Percentiles rank a stretch among this genome's conserved stretches.
Evolutionary conservation across 2,888 invertebrate genomes (phyloP).

Genomic region (Perdita meconis): DNA sequence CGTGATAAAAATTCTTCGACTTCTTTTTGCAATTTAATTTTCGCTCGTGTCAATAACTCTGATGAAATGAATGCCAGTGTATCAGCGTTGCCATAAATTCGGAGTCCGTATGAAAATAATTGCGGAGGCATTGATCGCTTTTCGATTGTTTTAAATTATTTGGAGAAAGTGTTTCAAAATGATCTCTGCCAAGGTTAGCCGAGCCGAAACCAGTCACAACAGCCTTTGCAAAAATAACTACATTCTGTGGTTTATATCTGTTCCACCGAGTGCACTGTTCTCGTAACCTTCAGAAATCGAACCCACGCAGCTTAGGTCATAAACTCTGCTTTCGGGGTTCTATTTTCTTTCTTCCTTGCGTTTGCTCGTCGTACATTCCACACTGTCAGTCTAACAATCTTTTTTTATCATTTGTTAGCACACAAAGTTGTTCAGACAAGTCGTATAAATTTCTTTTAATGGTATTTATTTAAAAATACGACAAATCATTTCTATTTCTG

Average conservation of each 20-base stretch:
- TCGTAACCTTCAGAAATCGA: constrained; percentile 71
- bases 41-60: no score
- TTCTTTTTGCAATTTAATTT: no score
- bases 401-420: no score
- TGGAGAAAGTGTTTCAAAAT: constrained; percentile 41
- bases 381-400: no score
- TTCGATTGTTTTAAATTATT: constrained; percentile 33
- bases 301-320: constrained; percentile 49
- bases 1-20: no score
- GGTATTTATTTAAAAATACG: neutral
- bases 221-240: constrained; percentile 75
- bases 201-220: constrained; percentile 53
- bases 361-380: neutral
- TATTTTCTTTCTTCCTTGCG: constrained; percentile 6
- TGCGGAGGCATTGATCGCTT: constrained; percentile 23
- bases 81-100: no score
- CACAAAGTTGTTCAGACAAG: no score
- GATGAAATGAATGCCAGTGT: no score
- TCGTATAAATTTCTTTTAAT: no score
- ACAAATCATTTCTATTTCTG: no score
- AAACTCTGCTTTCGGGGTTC: neutral
- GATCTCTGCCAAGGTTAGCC: constrained; percentile 62
- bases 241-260: constrained; percentile 65
- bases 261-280: constrained; percentile 74
- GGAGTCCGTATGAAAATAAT: no score